Conservation (phyloP, 2,797 vertebrate species). For the Loriculus beryllinus region DNA sequence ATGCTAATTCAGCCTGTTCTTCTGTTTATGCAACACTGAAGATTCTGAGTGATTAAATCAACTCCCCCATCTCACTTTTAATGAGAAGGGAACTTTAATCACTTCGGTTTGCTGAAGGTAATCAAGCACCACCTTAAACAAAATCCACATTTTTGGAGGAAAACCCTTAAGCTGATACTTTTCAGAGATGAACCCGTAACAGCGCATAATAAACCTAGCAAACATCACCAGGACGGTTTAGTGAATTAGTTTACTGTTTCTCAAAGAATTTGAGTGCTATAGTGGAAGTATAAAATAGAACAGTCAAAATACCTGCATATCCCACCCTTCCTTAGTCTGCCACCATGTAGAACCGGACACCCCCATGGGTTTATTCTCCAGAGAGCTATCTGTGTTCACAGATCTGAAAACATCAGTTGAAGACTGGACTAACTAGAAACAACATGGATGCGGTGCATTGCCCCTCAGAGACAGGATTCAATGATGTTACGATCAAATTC, state of each 20-base stretch:
- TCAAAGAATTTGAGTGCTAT: neutral
- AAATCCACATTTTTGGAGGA: neutral
- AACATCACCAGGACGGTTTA: neutral
- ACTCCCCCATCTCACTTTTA: neutral
- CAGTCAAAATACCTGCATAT: neutral
- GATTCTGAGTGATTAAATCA: neutral
- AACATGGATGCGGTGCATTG: neutral
- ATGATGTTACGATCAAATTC: neutral
- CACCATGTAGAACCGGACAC: accelerated
- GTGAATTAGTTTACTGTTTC: neutral
- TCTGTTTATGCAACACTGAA: neutral
- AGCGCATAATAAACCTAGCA: neutral
- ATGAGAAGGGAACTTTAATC: neutral
- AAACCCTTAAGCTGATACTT: neutral
- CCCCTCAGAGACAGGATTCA: neutral
- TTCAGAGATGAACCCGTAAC: neutral
- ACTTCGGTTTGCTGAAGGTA: neutral
- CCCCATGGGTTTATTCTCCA: neutral
- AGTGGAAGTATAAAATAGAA: neutral
- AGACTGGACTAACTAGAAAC: neutral
- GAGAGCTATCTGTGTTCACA: neutral
- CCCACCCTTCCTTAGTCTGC: neutral
- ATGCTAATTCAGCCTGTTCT: constrained; percentile 16
- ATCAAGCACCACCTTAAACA: neutral
- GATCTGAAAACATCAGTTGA: neutral